Conservation (phyloP, 1,140 invertebrate genomes). For the Orius laevigatus region DNA sequence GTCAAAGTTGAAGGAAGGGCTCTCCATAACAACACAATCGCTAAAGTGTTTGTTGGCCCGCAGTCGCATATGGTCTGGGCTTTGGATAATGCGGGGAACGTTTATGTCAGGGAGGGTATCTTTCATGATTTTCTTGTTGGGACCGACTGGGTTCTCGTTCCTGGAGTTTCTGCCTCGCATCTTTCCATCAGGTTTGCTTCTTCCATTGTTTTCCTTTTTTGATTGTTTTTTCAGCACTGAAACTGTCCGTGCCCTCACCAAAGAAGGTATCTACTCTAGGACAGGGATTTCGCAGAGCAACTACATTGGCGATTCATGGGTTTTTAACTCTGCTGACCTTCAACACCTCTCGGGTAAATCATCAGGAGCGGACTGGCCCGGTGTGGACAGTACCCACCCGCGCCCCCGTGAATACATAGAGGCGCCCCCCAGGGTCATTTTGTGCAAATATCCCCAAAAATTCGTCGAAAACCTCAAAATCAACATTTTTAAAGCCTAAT, state of each 20-base stretch:
- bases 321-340: slow-evolving; percentile 32
- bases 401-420: no score
- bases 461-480: no score
- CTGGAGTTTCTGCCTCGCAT: slow-evolving; percentile 31
- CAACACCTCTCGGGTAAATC: slow-evolving; percentile 29
- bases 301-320: slow-evolving; percentile 37
- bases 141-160: slow-evolving; percentile 32
- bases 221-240: slow-evolving; percentile 24
- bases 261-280: slow-evolving; percentile 31
- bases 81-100: slow-evolving; percentile 31
- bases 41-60: slow-evolving; percentile 30
- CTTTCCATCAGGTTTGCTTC: slow-evolving; percentile 29
- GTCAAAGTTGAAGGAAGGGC: slow-evolving; percentile 26
- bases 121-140: slow-evolving; percentile 34
- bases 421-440: no score
- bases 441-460: no score
- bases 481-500: no score
- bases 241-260: slow-evolving; percentile 34
- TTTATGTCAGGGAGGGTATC: slow-evolving; percentile 36
- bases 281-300: slow-evolving; percentile 32
- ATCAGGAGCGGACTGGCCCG: neutral
- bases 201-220: slow-evolving; percentile 4
- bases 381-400: no score
- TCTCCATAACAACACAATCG: slow-evolving; percentile 16
- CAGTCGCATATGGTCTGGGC: slow-evolving; percentile 38